These are phyloP conservation scores for Chaetops frenatus DNA, from an alignment of 2,113 vertebrate genomes.

Conservation along the genomic window DNA sequence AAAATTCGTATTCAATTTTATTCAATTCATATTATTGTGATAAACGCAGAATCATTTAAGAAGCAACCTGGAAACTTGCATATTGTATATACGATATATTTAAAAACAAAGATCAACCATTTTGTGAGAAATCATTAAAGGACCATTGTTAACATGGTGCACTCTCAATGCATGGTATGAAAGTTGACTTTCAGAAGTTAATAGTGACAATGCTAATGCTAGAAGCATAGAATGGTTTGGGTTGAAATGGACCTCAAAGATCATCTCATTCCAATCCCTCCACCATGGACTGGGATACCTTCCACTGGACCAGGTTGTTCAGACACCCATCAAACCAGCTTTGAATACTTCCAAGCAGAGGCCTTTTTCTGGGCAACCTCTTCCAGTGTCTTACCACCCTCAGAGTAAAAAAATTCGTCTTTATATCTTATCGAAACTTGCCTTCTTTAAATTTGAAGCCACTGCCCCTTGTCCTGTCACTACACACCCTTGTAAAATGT, in stretches of 20 bases:
- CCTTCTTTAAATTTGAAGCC: neutral
- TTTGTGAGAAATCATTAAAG: neutral
- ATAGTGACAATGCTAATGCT: neutral
- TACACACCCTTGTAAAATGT: neutral
- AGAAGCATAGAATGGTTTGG: neutral
- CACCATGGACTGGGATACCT: too few species aligned
- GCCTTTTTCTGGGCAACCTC: neutral
- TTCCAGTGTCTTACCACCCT: neutral
- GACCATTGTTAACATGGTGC: neutral
- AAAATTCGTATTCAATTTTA: neutral
- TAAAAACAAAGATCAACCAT: neutral
- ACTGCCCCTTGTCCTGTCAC: neutral
- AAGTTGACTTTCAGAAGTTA: neutral
- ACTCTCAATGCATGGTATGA: neutral
- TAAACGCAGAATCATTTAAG: neutral
- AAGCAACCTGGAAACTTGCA: neutral
- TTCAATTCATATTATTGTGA: neutral
- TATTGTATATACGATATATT: neutral
- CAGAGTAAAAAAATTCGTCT: neutral
- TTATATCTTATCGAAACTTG: neutral
- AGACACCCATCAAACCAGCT: neutral
- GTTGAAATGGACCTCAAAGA: neutral
- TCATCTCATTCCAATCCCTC: neutral
- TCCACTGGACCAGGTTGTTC: neutral
- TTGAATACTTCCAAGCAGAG: neutral